Evolutionary conservation across 1,140 invertebrate genomes (phyloP).

Genomic region (Antheraea mylitta): DNA sequence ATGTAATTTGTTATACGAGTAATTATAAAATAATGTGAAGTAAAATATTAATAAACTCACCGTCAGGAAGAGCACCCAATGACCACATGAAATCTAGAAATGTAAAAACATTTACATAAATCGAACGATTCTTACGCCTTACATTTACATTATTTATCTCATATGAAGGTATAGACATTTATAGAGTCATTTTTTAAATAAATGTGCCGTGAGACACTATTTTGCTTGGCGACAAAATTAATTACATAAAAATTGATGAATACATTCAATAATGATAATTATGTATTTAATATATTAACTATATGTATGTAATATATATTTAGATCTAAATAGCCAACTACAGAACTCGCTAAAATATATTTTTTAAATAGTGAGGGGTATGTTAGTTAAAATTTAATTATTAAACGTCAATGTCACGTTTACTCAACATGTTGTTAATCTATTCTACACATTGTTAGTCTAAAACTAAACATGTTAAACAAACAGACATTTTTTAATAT

Average conservation of each 20-base stretch:
- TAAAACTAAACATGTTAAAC: constrained; percentile 78
- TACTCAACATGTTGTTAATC: constrained; percentile 69
- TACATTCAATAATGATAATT: constrained; percentile 39
- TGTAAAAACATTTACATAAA: constrained; percentile 84
- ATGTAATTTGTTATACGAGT: no score
- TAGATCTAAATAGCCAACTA: constrained; percentile 47
- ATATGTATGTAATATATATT: neutral
- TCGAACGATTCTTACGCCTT: constrained; percentile 74
- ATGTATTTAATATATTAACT: constrained; percentile 53
- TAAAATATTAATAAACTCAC: constrained; percentile 83
- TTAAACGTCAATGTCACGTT: constrained; percentile 38
- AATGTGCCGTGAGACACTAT: constrained; percentile 74
- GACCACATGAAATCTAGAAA: constrained; percentile 99
- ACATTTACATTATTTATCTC: constrained; percentile 48
- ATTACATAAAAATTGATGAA: constrained; percentile 26
- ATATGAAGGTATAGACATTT: constrained; percentile 13
- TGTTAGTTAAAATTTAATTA: constrained; percentile 50
- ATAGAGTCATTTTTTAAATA: constrained; percentile 40
- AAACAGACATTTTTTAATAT: constrained; percentile 75
- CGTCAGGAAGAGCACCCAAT: constrained; percentile 97
- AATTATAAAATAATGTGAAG: constrained; percentile 26
- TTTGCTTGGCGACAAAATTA: constrained; percentile 70
- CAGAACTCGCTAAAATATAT: constrained; percentile 48
- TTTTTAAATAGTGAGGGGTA: constrained; percentile 53
- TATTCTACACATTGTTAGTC: constrained; percentile 77